Percentiles rank a stretch among this genome's conserved stretches.
phyloP scores from a whole-genome alignment of 2,888 invertebrate genomes.

The Ochropleura plecta region DNA sequence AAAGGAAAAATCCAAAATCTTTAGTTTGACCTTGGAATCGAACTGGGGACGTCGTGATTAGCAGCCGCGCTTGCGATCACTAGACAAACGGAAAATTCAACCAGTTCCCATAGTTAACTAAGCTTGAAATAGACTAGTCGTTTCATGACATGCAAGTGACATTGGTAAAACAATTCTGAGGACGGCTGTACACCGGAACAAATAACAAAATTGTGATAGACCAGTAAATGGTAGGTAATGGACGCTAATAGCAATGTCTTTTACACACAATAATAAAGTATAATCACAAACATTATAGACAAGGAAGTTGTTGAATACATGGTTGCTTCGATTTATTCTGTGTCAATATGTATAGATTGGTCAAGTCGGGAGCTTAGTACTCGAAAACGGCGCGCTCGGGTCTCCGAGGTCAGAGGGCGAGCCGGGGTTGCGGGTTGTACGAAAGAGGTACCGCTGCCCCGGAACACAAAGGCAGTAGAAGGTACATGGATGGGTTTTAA shows the following conservation, averaged over 20 bases:
- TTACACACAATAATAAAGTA: conserved; percentile 7
- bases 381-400: too few species aligned
- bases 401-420: too few species aligned
- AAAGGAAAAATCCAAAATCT: background rate
- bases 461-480: too few species aligned
- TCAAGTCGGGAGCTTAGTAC: too few species aligned
- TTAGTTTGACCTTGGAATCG: background rate
- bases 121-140: background rate
- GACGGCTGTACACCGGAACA: background rate
- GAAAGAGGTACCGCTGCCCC: too few species aligned
- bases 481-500: too few species aligned
- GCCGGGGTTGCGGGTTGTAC: too few species aligned
- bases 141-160: background rate
- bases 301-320: conserved; percentile 22
- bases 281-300: background rate
- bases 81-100: background rate
- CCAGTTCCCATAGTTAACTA: background rate
- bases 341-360: background rate
- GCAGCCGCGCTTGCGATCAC: background rate
- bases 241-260: conserved; percentile 22
- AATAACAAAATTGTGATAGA: conserved; percentile 17
- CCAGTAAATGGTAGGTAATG: conserved; percentile 24
- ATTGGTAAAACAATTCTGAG: background rate
- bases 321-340: background rate
- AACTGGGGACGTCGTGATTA: background rate